Conservation (phyloP, 2,113 vertebrate species). For the Megaceryle maxima region DNA sequence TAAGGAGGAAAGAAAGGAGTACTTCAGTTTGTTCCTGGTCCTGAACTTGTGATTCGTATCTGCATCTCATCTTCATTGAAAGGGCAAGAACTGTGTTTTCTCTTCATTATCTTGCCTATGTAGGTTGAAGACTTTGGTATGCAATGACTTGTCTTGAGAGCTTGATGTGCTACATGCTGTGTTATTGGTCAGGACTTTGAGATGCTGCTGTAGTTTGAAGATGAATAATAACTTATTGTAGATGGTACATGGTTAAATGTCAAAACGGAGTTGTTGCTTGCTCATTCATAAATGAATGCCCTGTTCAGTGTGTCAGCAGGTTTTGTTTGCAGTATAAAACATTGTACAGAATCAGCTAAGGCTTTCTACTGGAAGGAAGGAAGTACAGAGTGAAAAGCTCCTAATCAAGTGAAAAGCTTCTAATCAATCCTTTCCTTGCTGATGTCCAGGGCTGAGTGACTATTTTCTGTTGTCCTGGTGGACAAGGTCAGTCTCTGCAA, state of each 20-base stretch:
- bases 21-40: background rate
- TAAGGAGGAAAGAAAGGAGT: background rate
- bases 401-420: background rate
- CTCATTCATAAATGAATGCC: background rate
- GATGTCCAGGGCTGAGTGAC: background rate
- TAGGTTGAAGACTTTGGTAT: background rate
- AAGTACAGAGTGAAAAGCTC: background rate
- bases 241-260: background rate
- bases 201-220: background rate
- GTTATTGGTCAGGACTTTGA: background rate
- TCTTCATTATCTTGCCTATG: background rate
- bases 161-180: background rate
- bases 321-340: constrained; percentile 21
- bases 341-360: background rate
- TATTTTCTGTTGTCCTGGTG: background rate
- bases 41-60: background rate
- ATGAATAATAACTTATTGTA: background rate
- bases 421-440: background rate
- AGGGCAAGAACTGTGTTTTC: background rate
- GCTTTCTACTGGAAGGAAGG: background rate
- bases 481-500: background rate
- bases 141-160: background rate
- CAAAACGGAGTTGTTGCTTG: background rate
- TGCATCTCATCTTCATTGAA: background rate
- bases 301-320: background rate